These are phyloP conservation scores for Drosophila rhopaloa DNA, from an alignment of 1,140 invertebrate species.

Conservation along the genomic window DNA sequence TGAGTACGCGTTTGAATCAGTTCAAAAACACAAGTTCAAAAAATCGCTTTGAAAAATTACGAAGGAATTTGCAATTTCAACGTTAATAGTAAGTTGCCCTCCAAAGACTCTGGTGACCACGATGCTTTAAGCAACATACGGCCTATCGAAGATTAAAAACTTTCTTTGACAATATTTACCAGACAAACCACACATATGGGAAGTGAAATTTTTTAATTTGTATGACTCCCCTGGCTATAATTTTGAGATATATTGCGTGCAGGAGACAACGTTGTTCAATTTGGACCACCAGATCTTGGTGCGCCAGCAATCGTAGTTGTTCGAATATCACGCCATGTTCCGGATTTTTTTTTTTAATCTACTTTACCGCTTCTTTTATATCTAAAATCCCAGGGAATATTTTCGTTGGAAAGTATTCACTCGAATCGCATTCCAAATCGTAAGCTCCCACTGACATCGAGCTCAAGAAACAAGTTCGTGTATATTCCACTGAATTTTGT, in stretches of 20 bases:
- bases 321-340: too few species aligned
- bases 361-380: slow-evolving; percentile 12
- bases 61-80: slow-evolving; percentile 5
- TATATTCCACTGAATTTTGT: slow-evolving; percentile 22
- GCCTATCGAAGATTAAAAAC: slow-evolving; percentile 14
- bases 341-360: not conserved
- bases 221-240: slow-evolving; percentile 23
- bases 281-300: slow-evolving; percentile 16
- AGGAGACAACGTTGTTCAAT: slow-evolving; percentile 24
- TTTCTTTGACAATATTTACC: slow-evolving; percentile 2
- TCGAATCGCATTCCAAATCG: slow-evolving; percentile 17
- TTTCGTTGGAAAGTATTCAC: slow-evolving; percentile 14
- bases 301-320: slow-evolving; percentile 21
- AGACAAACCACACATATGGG: not conserved
- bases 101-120: not conserved
- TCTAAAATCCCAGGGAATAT: slow-evolving; percentile 3
- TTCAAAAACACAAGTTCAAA: slow-evolving; percentile 5
- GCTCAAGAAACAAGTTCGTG: slow-evolving; percentile 21
- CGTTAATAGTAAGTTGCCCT: not conserved
- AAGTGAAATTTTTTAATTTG: slow-evolving; percentile 1
- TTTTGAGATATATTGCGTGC: slow-evolving; percentile 28
- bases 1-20: not conserved
- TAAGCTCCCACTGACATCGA: slow-evolving; percentile 25
- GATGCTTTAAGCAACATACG: not conserved
- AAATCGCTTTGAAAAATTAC: slow-evolving; percentile 15